Percentiles rank a stretch among this genome's conserved stretches.
Evolutionary conservation across 2,113 vertebrate species (phyloP).

Genomic region (Alces alces): DNA sequence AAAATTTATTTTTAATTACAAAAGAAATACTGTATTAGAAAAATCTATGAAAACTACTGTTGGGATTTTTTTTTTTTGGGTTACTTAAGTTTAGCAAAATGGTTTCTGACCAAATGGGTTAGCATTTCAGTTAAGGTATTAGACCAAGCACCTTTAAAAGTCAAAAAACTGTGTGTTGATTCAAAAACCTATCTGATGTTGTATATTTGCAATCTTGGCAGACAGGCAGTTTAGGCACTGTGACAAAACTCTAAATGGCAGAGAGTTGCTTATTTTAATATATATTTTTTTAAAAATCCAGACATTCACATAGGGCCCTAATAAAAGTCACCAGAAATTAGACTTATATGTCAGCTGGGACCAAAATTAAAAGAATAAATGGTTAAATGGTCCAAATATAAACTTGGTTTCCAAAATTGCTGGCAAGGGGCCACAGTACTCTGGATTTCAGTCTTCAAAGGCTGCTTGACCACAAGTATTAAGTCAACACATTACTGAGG

Average conservation of each 20-base stretch:
- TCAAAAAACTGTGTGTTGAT: slow-evolving; percentile 66
- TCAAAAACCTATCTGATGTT: slow-evolving; percentile 64
- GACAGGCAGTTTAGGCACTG: slow-evolving; percentile 20
- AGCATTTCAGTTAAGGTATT: slow-evolving; percentile 70
- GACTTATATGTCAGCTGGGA: slow-evolving; percentile 29
- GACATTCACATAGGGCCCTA: slow-evolving; percentile 46
- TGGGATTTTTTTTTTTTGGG: background rate
- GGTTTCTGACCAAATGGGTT: background rate
- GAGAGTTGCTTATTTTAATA: slow-evolving; percentile 47
- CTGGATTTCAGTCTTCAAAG: slow-evolving; percentile 17
- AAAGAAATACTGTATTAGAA: slow-evolving; percentile 11
- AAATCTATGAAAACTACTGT: background rate
- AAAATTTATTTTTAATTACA: slow-evolving; percentile 6
- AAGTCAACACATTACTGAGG: background rate
- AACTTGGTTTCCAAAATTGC: slow-evolving; percentile 10
- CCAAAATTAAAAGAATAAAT: slow-evolving; percentile 26
- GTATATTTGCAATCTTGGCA: slow-evolving; percentile 71
- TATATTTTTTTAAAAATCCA: slow-evolving; percentile 34
- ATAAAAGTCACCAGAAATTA: slow-evolving; percentile 61
- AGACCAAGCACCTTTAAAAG: slow-evolving; percentile 65
- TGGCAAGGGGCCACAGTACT: background rate
- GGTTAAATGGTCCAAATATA: slow-evolving; percentile 42
- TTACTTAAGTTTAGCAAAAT: background rate
- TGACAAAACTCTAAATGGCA: slow-evolving; percentile 72
- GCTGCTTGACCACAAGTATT: background rate